Evolutionary conservation across 2,888 invertebrate species (phyloP).

Genomic region (Lapara coniferarum): DNA sequence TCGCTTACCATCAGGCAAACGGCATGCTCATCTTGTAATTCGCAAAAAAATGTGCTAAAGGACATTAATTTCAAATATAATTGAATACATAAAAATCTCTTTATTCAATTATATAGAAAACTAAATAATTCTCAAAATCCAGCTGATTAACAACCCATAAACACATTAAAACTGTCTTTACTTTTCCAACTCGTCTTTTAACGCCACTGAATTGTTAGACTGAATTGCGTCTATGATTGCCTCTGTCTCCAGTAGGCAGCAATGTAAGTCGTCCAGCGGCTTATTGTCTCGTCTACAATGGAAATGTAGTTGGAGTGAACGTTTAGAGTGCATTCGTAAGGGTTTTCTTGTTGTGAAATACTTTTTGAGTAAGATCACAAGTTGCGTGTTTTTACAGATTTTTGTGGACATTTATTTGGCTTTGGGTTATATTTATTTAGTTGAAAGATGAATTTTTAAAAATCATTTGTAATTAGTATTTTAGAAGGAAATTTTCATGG

Average conservation of each 20-base stretch:
- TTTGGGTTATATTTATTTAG: no score
- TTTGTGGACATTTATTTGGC: background rate
- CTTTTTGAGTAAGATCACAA: conserved; percentile 8
- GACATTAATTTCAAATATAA: no score
- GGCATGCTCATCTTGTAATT: no score
- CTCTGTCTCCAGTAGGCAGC: conserved; percentile 1
- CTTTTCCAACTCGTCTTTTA: background rate
- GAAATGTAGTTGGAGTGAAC: conserved; percentile 22
- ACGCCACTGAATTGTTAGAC: conserved; percentile 20
- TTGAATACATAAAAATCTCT: no score
- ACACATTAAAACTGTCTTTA: no score
- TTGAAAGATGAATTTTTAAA: no score
- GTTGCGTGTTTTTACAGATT: background rate
- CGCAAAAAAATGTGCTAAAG: no score
- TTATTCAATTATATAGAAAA: background rate
- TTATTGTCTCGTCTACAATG: conserved; percentile 20
- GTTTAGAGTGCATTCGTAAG: conserved; percentile 20
- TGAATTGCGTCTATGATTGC: conserved; percentile 22
- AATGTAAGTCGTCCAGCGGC: conserved; percentile 4
- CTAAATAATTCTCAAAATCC: no score
- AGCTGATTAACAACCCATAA: no score
- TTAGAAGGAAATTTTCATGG: no score
- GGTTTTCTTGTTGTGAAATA: conserved; percentile 13
- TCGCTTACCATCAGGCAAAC: no score
- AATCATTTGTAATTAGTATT: no score